These are phyloP conservation scores for Calephelis perditalis DNA, from an alignment of 2,888 invertebrate species.

Conservation along the genomic window DNA sequence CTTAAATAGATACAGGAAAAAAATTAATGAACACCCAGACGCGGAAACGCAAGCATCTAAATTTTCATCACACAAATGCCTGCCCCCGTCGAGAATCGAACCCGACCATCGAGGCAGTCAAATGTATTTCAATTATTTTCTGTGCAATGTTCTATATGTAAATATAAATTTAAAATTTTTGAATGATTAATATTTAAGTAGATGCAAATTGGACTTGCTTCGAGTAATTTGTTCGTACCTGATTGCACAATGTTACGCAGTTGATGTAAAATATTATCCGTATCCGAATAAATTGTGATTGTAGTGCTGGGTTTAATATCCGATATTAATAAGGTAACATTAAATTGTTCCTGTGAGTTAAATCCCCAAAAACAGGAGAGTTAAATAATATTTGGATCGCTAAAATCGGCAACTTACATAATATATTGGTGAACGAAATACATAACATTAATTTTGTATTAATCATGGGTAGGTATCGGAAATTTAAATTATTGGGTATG, in stretches of 20 bases:
- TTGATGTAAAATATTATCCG: conserved; percentile 6
- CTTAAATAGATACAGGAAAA: too few species aligned
- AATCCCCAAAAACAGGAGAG: conserved; percentile 18
- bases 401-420: conserved; percentile 22
- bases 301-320: conserved; percentile 8
- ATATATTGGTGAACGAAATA: conserved; percentile 31
- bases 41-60: too few species aligned
- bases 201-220: conserved; percentile 13
- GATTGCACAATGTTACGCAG: conserved; percentile 10
- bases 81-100: too few species aligned
- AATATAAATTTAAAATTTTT: too few species aligned
- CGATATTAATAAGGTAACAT: conserved; percentile 14
- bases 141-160: too few species aligned
- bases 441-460: conserved; percentile 61
- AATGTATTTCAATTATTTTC: too few species aligned
- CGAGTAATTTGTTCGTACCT: conserved; percentile 6
- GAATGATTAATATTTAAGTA: conserved; percentile 4
- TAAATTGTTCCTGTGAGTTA: conserved; percentile 14
- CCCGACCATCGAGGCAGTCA: too few species aligned
- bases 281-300: conserved; percentile 4
- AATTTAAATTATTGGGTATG: conserved; percentile 75
- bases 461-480: conserved; percentile 61
- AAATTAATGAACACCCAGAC: too few species aligned
- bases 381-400: conserved; percentile 13
- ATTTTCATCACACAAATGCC: too few species aligned